Evolutionary conservation across 1,140 invertebrate species (phyloP), one percentile per base, ranked within the genome.

Genomic region (Sycobia sp.): DNA sequence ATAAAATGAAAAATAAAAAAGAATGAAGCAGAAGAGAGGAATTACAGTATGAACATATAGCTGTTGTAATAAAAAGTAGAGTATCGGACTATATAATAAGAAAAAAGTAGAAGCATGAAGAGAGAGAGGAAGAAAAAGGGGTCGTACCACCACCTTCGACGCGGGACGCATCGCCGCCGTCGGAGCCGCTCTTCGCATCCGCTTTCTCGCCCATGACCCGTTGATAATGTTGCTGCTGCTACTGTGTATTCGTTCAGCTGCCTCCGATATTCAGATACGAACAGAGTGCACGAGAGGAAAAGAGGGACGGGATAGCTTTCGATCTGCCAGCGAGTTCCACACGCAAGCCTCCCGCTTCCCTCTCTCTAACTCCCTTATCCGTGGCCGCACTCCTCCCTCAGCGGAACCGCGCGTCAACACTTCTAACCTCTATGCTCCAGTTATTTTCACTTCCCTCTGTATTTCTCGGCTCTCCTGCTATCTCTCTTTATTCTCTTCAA

Each of bases 81-180:
- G n/a, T n/a, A n/a, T n/a, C n/a, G n/a, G n/a, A n/a, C n/a, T n/a
- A n/a, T n/a, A n/a, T n/a, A n/a, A n/a, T n/a, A n/a, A n/a, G n/a
- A n/a, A n/a, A n/a, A n/a, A n/a, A n/a, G n/a, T n/a, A n/a, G 43
- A 32, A 16, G 20, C 9, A 11, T 16, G 20, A 47, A 18, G 20
- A 49, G 16, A 18, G 18, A 44, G 16, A 46, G 1, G 38, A 22
- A 59, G 10, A 60, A 56, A 56, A 56, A 32, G 44, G 25, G 34
- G 47, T 64, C 62, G 54, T 64, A 64, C 62, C 62, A 39, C 46
- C 62, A 36, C 44, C 50, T 27, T 50, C 62, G 53, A 51, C 47
- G 38, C 34, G 44, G 58, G 47, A 27, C 46, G 39, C 23, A 18
- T 25, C 22, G 27, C 18, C 57, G 1, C 44, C 47, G 22, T 11